These are phyloP conservation scores for Ephialtes manifestator DNA, from an alignment of 2,888 invertebrate genomes.

Conservation along the genomic window DNA sequence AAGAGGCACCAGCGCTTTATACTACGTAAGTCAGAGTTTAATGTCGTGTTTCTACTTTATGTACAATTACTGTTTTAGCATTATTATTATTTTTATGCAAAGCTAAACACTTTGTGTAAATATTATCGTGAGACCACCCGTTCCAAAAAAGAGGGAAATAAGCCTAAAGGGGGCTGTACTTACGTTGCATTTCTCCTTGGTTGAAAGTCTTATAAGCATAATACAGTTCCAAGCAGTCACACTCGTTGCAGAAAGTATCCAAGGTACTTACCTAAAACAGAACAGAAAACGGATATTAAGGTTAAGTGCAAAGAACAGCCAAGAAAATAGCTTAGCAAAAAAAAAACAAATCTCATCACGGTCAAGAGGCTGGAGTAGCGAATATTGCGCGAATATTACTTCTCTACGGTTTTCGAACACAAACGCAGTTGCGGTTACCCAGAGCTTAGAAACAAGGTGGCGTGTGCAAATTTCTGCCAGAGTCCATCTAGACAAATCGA, in stretches of 20 bases:
- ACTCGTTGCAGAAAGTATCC: slow-evolving; percentile 17
- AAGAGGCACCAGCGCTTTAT: too few species aligned
- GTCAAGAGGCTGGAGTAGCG: neutral
- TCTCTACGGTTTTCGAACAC: neutral
- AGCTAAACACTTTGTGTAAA: neutral
- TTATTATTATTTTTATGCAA: neutral
- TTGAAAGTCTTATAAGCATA: neutral
- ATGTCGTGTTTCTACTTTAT: too few species aligned
- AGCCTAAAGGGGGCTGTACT: slow-evolving; percentile 22
- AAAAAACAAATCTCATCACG: slow-evolving; percentile 13
- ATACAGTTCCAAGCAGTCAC: neutral
- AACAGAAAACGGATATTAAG: slow-evolving; percentile 37
- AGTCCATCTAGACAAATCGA: slow-evolving; percentile 29
- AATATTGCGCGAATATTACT: neutral
- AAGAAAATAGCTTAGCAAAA: neutral
- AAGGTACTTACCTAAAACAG: slow-evolving; percentile 65
- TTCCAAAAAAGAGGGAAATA: neutral
- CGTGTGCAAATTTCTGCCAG: slow-evolving; percentile 6
- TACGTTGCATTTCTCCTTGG: neutral
- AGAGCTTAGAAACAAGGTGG: neutral
- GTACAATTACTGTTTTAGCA: neutral
- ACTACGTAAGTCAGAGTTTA: too few species aligned
- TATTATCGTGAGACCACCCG: neutral
- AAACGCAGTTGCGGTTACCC: slow-evolving; percentile 5
- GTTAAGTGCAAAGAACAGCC: neutral